Evolutionary conservation across 2,113 vertebrate genomes (phyloP).

Genomic region (Charadrius vociferus): DNA sequence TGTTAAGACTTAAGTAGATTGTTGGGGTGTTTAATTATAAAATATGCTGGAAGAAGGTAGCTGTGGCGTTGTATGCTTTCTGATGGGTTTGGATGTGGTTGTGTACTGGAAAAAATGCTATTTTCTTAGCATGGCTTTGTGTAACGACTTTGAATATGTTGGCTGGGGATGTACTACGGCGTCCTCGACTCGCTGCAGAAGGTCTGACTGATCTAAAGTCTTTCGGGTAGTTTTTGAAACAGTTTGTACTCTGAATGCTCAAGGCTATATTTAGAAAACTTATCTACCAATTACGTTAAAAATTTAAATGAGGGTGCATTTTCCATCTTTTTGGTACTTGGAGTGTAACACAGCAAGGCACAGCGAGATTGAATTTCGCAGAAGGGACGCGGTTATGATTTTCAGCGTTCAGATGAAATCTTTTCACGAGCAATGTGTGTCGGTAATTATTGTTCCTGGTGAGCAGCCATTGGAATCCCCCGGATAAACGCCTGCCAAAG

Average conservation of each 20-base stretch:
- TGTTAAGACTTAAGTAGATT: fast-evolving
- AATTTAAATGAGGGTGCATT: background rate
- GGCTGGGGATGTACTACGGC: fast-evolving
- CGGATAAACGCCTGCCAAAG: fast-evolving
- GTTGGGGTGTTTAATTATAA: background rate
- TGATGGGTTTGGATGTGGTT: fast-evolving
- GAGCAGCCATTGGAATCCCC: background rate
- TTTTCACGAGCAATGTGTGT: background rate
- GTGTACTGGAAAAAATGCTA: fast-evolving
- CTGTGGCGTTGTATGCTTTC: fast-evolving
- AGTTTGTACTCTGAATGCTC: background rate
- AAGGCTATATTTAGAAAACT: background rate
- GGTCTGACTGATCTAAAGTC: fast-evolving
- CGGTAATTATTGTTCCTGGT: background rate
- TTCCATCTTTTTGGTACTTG: background rate
- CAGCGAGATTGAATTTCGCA: background rate
- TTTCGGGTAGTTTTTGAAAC: background rate
- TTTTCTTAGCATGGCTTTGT: fast-evolving
- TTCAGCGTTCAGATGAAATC: background rate
- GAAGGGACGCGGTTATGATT: background rate
- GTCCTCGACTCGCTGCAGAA: background rate
- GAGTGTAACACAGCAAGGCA: background rate
- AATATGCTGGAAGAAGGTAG: fast-evolving
- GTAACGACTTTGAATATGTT: fast-evolving
- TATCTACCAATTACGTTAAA: background rate